Evolutionary conservation across 2,888 invertebrate species (phyloP), one percentile per base, ranked within the genome.

Genomic region (Amphipyra tragopoginis): DNA sequence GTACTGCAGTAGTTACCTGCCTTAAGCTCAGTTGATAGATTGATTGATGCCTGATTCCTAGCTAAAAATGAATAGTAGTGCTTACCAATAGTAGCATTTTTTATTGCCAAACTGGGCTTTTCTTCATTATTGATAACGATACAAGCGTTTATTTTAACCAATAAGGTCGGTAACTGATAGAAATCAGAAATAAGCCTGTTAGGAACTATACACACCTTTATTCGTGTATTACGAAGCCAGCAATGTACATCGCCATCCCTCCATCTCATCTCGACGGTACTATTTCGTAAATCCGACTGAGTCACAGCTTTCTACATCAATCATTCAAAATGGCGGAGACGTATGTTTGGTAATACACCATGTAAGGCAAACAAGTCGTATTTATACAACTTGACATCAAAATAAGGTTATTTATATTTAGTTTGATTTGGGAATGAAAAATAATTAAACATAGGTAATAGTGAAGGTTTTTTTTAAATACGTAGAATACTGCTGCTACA

Each of bases 291-390:
- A 62, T 48, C 54, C 57, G 54, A 13, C 42, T 76, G 73, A 77
- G 38, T 73, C 77, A 75, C 44, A n/a, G 55, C 79, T 77, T 77
- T 77, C 77, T 68, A 70, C 51, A 40, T 45, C 62, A 67, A 73
- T 65, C 67, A 60, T 15, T 15, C 47, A 56, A 60, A 33, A 79
- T 65, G 79, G 72, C 45, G 49, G 15, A 13, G 13, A 13, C 15
- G 42, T 51, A 13, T 49, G 42, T 63, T 67, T 72, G 52, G 65
- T 49, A 68, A 76, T 49, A 47, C 47, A n/a, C 62, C 51, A 36
- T 55, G 15, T 61, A 60, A 26, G 74, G 68, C 42, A 33, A 58
- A 59, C 67, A 52, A 15, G 38, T 15, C 34, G 13, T 43, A 39
- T 39, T 14, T 34, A 71, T 48, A 43, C 36, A 8, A 51, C 34